Conservation (phyloP, 2,797 vertebrate genomes). For the Danio tinwini region DNA sequence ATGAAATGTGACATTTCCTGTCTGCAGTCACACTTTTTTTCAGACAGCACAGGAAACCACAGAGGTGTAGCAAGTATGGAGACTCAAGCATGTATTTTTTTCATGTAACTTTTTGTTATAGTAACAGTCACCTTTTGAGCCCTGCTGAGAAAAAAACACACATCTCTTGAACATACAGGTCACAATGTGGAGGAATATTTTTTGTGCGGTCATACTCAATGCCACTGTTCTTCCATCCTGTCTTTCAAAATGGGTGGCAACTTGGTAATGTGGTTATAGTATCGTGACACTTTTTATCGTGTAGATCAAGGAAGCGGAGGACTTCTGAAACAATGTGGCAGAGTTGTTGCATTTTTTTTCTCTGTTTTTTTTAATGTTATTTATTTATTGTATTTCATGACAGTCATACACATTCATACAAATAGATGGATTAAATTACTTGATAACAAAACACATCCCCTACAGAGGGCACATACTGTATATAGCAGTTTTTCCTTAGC, state of each 20-base stretch:
- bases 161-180: neutral
- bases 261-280: neutral
- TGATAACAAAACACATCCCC: neutral
- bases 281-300: neutral
- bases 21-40: constrained; percentile 24
- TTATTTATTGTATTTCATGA: neutral
- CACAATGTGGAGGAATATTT: neutral
- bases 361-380: neutral
- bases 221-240: neutral
- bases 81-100: neutral
- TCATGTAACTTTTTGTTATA: neutral
- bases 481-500: neutral
- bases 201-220: neutral
- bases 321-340: neutral
- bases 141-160: neutral
- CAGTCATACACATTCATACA: neutral
- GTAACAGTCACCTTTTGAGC: neutral
- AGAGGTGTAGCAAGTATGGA: constrained; percentile 13
- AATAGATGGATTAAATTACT: neutral
- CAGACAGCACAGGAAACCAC: constrained; percentile 47
- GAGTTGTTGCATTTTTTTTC: neutral
- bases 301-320: neutral
- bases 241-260: constrained; percentile 5
- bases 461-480: neutral
- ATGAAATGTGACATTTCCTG: constrained; percentile 36